Conservation (phyloP, 2,888 invertebrate species). For the Clusia tigrina region DNA sequence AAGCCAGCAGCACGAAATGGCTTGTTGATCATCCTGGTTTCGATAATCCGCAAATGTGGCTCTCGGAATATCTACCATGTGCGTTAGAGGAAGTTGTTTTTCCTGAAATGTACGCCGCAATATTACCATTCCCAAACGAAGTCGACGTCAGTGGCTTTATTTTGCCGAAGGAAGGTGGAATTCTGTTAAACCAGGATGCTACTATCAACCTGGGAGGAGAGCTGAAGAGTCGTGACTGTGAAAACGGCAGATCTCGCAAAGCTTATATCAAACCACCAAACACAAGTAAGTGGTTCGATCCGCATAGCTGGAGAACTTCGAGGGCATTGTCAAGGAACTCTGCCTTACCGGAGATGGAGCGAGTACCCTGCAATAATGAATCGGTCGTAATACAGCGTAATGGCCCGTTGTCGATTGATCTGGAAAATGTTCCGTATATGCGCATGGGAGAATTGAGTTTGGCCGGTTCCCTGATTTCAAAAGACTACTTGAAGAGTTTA, state of each 20-base stretch:
- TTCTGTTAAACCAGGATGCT: constrained; percentile 49
- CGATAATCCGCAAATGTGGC: constrained; percentile 48
- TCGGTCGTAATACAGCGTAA: constrained; percentile 48
- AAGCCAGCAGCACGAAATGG: constrained; percentile 44
- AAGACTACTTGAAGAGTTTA: constrained; percentile 50
- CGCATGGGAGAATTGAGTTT: constrained; percentile 55
- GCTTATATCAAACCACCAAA: constrained; percentile 46
- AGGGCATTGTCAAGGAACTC: constrained; percentile 22
- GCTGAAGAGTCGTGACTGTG: constrained; percentile 39
- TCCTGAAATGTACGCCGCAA: constrained; percentile 52
- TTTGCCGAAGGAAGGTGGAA: constrained; percentile 52
- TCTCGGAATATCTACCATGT: constrained; percentile 53
- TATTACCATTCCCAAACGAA: constrained; percentile 48
- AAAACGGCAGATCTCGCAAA: constrained; percentile 38
- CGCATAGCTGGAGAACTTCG: constrained; percentile 51
- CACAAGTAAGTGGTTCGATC: constrained; percentile 59
- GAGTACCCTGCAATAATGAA: constrained; percentile 61
- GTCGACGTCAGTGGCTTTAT: constrained; percentile 49
- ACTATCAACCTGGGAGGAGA: constrained; percentile 44
- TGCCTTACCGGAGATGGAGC: constrained; percentile 55
- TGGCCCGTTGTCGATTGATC: constrained; percentile 53
- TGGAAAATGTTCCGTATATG: constrained; percentile 52
- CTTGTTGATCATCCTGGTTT: constrained; percentile 49
- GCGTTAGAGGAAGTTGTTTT: constrained; percentile 55
- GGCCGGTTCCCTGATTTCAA: constrained; percentile 53